A percentile compares a stretch with the other conserved stretches of the same genome.
These are phyloP conservation scores for Meteorus sp. DNA, from an alignment of 1,140 invertebrate species.

Conservation along the genomic window DNA sequence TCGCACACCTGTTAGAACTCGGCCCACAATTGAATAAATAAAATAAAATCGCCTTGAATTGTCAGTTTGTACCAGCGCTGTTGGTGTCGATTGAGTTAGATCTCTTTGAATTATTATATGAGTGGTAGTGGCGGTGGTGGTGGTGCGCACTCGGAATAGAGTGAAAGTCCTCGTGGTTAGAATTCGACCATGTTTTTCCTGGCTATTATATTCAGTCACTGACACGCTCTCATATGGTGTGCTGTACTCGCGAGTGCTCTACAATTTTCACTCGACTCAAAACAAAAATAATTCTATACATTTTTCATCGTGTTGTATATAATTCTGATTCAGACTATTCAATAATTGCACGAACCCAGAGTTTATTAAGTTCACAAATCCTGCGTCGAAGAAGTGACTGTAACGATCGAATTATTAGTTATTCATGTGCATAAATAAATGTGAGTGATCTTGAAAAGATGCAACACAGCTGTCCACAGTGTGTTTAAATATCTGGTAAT, in stretches of 20 bases:
- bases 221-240: conserved; percentile 28
- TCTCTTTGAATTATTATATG: conserved; percentile 31
- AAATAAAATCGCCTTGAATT: neutral
- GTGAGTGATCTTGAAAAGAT: too few relatives aligned
- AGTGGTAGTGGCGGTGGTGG: conserved; percentile 42
- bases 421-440: too few relatives aligned
- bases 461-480: too few relatives aligned
- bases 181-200: conserved; percentile 29
- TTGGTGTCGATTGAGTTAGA: conserved; percentile 30
- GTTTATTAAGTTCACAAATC: too few relatives aligned
- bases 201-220: conserved; percentile 27
- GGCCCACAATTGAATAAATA: neutral
- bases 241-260: conserved; percentile 31
- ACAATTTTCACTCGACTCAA: too few relatives aligned
- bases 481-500: too few relatives aligned
- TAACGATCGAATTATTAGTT: too few relatives aligned
- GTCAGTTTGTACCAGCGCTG: neutral
- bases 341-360: too few relatives aligned
- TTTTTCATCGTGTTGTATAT: neutral
- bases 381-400: too few relatives aligned
- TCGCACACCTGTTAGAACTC: too few relatives aligned
- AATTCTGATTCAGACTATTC: too few relatives aligned
- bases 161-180: conserved; percentile 44
- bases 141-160: conserved; percentile 34
- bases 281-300: too few relatives aligned